Evolutionary conservation across 2,113 vertebrate species (phyloP).

Genomic region (Nothocercus julius): DNA sequence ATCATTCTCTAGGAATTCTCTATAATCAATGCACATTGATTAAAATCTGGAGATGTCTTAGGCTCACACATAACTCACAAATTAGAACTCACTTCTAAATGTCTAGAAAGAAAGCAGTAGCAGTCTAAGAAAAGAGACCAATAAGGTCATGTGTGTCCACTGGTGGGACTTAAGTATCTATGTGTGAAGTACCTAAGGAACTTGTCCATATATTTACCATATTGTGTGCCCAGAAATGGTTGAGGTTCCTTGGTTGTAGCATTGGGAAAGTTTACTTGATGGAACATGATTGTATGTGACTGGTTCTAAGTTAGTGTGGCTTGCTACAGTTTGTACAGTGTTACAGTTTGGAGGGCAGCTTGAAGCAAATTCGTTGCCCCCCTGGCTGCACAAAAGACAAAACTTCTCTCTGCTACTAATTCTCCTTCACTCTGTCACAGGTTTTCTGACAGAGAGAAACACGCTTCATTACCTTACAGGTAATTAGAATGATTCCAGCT

Average conservation of each 20-base stretch:
- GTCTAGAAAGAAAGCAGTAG: neutral
- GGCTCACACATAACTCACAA: neutral
- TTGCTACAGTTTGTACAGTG: neutral
- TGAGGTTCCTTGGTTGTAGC: neutral
- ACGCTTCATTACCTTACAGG: neutral
- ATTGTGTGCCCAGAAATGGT: constrained; percentile 28
- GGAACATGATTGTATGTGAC: neutral
- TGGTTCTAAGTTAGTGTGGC: neutral
- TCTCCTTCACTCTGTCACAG: neutral
- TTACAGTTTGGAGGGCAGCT: neutral
- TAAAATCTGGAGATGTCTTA: too few relatives aligned
- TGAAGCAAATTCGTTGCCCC: neutral
- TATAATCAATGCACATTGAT: too few relatives aligned
- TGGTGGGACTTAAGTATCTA: constrained; percentile 9
- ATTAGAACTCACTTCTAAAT: neutral
- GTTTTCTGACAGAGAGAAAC: neutral
- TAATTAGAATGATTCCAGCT: neutral
- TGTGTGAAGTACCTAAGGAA: neutral
- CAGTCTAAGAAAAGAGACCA: neutral
- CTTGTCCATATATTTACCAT: neutral
- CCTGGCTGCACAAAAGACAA: neutral
- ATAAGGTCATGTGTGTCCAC: constrained; percentile 6
- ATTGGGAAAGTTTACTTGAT: constrained; percentile 9
- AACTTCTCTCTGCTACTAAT: neutral
- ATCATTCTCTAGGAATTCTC: too few relatives aligned